Conservation (phyloP, 2,113 vertebrate genomes). For the Chaetodon trifascialis region DNA sequence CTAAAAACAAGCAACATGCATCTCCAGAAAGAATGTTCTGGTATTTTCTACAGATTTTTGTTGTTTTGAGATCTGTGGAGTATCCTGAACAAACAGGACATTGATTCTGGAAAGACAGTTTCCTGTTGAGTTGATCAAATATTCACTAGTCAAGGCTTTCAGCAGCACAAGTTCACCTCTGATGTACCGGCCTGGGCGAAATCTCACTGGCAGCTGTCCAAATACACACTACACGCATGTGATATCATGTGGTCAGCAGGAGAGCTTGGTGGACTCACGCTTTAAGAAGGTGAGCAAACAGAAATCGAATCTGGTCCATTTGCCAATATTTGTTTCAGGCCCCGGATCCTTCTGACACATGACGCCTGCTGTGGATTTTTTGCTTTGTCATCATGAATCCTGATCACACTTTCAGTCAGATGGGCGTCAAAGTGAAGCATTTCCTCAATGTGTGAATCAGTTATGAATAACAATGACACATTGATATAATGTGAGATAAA, state of each 20-base stretch:
- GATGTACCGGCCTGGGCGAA: too few relatives aligned
- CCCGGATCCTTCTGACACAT: background rate
- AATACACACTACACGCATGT: background rate
- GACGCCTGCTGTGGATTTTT: background rate
- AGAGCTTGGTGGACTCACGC: background rate
- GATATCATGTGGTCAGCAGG: background rate
- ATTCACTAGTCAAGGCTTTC: too few relatives aligned
- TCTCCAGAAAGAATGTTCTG: background rate
- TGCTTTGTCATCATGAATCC: conserved; percentile 21
- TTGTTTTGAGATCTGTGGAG: background rate
- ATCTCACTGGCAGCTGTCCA: background rate
- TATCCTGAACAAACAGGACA: too few relatives aligned
- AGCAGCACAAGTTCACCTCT: too few relatives aligned
- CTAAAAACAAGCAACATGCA: background rate
- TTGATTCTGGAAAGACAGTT: too few relatives aligned
- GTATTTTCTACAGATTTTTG: background rate
- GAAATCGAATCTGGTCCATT: background rate
- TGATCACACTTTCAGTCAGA: background rate
- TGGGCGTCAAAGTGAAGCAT: rapidly evolving
- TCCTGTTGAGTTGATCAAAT: too few relatives aligned
- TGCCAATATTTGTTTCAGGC: background rate
- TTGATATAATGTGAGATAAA: too few relatives aligned
- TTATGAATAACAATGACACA: background rate
- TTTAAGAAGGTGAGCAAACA: background rate
- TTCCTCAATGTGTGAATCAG: background rate